Percentiles rank a stretch among this genome's conserved stretches.
Evolutionary conservation across 2,113 vertebrate genomes (phyloP).

Genomic region (Corapipo altera): DNA sequence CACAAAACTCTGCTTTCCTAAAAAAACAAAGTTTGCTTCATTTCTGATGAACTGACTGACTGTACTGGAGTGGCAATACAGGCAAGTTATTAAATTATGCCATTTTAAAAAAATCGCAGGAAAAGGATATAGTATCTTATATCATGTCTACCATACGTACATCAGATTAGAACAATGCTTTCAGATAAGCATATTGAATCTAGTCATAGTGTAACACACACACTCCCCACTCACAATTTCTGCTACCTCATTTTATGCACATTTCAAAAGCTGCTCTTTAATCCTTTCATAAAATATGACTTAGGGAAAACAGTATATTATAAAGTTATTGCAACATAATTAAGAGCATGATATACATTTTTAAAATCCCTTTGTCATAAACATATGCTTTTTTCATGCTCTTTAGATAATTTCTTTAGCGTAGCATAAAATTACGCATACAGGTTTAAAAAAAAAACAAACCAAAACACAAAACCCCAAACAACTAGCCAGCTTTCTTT

Average conservation of each 20-base stretch:
- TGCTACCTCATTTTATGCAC: background rate
- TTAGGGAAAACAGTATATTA: background rate
- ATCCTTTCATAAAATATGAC: background rate
- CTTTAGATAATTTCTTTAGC: background rate
- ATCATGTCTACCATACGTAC: background rate
- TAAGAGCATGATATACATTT: background rate
- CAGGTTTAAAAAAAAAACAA: background rate
- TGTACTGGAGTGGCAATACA: background rate
- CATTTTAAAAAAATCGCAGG: background rate
- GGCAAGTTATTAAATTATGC: background rate
- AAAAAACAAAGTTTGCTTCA: background rate
- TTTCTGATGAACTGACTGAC: background rate
- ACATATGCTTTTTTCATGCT: background rate
- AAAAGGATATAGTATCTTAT: background rate
- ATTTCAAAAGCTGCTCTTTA: background rate
- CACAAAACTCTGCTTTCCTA: background rate
- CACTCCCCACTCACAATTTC: background rate
- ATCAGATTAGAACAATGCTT: background rate
- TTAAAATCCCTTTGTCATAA: background rate
- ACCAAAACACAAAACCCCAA: background rate
- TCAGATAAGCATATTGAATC: background rate
- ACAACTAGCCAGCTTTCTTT: background rate
- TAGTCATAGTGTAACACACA: background rate
- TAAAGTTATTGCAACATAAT: background rate
- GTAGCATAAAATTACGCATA: background rate